Conservation (phyloP, 2,888 invertebrate species). For the Macaria notata region DNA sequence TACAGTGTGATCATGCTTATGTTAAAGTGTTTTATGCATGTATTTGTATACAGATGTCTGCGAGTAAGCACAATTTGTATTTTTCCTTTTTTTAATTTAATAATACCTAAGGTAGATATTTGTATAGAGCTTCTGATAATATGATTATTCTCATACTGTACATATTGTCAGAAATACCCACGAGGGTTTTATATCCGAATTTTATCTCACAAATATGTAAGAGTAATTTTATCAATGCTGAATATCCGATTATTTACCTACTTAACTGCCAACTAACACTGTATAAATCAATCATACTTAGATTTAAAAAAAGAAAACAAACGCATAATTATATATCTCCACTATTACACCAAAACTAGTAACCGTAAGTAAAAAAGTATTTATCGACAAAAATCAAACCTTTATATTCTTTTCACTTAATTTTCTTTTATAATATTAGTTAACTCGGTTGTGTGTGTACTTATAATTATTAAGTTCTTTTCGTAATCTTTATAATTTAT, state of each 20-base stretch:
- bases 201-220: slow-evolving; percentile 47
- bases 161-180: slow-evolving; percentile 55
- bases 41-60: slow-evolving; percentile 63
- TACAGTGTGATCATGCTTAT: slow-evolving; percentile 78
- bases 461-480: slow-evolving; percentile 75
- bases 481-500: slow-evolving; percentile 50
- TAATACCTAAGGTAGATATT: slow-evolving; percentile 31
- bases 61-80: slow-evolving; percentile 80
- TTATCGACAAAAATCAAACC: slow-evolving; percentile 47
- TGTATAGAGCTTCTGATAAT: slow-evolving; percentile 57
- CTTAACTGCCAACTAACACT: slow-evolving; percentile 32
- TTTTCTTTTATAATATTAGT: slow-evolving; percentile 56
- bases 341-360: slow-evolving; percentile 72
- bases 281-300: slow-evolving; percentile 34
- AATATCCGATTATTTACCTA: slow-evolving; percentile 36
- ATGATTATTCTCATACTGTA: slow-evolving; percentile 38
- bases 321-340: slow-evolving; percentile 63
- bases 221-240: slow-evolving; percentile 38
- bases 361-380: slow-evolving; percentile 39
- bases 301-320: slow-evolving; percentile 19
- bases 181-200: slow-evolving; percentile 56
- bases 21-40: slow-evolving; percentile 78
- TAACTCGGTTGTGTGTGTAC: slow-evolving; percentile 82
- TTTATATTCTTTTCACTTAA: slow-evolving; percentile 55
- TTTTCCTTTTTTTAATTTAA: slow-evolving; percentile 43